Conservation (phyloP, 37 sponge, comb jelly and placozoan genomes). For the Axinella damicornis region DNA sequence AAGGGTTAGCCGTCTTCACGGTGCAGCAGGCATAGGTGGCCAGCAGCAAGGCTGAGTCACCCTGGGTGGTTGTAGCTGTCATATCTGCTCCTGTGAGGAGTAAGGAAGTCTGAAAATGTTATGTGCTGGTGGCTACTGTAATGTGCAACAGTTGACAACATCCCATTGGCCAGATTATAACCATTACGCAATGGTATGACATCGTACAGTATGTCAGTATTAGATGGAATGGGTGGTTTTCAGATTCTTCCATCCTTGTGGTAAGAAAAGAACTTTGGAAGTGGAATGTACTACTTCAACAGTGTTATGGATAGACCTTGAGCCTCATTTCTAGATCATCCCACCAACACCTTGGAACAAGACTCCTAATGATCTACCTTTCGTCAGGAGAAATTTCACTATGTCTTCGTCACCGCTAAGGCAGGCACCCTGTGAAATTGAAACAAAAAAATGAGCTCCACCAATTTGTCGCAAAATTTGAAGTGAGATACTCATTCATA, state of each 20-base stretch:
- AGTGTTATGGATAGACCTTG: neutral
- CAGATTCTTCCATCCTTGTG: too few species aligned
- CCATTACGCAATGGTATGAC: too few species aligned
- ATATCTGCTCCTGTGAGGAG: conserved; percentile 5
- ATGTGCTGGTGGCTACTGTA: neutral
- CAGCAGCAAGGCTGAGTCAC: conserved; percentile 8
- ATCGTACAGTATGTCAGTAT: too few species aligned
- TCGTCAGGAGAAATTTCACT: neutral
- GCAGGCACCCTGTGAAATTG: conserved; percentile 10
- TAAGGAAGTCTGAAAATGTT: neutral
- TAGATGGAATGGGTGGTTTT: too few species aligned
- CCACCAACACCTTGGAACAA: too few species aligned
- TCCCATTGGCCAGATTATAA: too few species aligned
- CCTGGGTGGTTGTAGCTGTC: neutral
- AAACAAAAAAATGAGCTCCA: neutral
- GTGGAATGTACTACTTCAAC: too few species aligned
- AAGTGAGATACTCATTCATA: too few species aligned
- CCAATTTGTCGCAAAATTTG: too few species aligned
- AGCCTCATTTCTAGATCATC: too few species aligned
- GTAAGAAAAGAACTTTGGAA: too few species aligned
- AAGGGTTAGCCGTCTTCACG: neutral
- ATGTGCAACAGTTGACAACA: too few species aligned
- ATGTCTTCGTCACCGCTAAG: neutral
- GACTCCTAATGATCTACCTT: neutral
- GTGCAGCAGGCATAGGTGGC: conserved; percentile 47